Evolutionary conservation across 2,797 vertebrate genomes (phyloP), one percentile per base, ranked within the genome.

Genomic region (Poliocrania exsul): DNA sequence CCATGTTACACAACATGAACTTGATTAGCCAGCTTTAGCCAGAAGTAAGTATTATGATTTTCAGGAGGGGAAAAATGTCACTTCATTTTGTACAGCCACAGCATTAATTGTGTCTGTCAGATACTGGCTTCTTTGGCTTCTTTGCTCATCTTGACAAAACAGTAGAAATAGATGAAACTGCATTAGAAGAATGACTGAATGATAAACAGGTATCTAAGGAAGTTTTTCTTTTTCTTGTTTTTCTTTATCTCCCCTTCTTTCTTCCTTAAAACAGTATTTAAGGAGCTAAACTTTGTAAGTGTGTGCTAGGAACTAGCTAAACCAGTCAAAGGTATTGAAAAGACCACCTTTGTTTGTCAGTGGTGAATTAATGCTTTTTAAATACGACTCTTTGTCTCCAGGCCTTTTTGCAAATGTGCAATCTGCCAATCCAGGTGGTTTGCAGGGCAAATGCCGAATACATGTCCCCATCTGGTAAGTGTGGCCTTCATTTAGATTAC

Each of bases 401-500:
- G 98, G 98, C 98, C 81, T 98, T 98, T 98, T 97, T 99, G 95
- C 98, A 98, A 97, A 99, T 99, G 99, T 98, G 98, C 98, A 99
- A 98, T 98, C 98, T 99, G 98, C 98, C 98, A 95, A 44, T 99
- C 97, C 98, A 95, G 97, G 98, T 98, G 97, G 98, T 98, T 97
- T 98, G 97, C 97, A 98, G 98, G 97, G 97, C 98, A 95, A 98
- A 98, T 92, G 98, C 98, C 5, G 98, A 98, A 97, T 98, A 98
- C 96, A 98, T 97, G 97, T 99, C 98, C 98, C 99, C 99, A 98
- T 99, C 99, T 99, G 99, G 99, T 99, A 74, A 98, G 98, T 98
- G 77, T 84, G 62, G 91, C 88, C 94, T 97, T 98, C 97, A 97
- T 94, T 95, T 93, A 90, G 85, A 95, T 96, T 93, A 90, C 97